These are phyloP conservation scores for Euphonia xanthogaster DNA, from an alignment of 2,797 vertebrate genomes.

Conservation along the genomic window DNA sequence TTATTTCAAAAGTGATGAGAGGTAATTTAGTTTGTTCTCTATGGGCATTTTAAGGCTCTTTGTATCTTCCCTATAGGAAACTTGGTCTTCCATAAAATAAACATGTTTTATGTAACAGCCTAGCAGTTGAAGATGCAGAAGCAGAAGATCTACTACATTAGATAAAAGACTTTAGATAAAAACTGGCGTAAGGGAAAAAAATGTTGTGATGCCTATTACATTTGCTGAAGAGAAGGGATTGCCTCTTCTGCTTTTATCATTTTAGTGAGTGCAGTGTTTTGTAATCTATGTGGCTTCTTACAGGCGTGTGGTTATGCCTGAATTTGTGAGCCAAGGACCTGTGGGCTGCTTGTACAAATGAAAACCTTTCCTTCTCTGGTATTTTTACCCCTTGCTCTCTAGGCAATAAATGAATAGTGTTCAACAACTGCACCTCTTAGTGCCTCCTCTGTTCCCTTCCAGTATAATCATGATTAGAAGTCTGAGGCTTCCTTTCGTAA, in stretches of 20 bases:
- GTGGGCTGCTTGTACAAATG: neutral
- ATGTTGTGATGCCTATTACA: neutral
- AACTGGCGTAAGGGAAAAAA: neutral
- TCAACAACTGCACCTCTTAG: neutral
- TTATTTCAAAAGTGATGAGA: conserved; percentile 71
- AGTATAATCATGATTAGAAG: neutral
- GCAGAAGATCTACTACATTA: neutral
- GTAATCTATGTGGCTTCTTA: neutral
- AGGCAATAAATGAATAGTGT: neutral
- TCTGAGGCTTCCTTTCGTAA: neutral
- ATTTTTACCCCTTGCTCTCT: neutral
- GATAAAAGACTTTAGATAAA: neutral
- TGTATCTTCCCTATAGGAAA: neutral
- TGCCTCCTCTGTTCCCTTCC: neutral
- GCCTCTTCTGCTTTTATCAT: neutral
- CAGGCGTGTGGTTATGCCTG: neutral
- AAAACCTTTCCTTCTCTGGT: neutral
- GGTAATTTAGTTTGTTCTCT: conserved; percentile 70
- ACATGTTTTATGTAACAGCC: neutral
- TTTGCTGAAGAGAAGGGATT: neutral
- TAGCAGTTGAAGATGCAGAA: neutral
- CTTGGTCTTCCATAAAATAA: neutral
- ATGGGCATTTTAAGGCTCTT: neutral
- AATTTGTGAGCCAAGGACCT: neutral
- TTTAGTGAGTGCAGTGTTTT: neutral